These are phyloP conservation scores for Seriola aureovittata DNA, from an alignment of 2,113 vertebrate species.

Conservation along the genomic window DNA sequence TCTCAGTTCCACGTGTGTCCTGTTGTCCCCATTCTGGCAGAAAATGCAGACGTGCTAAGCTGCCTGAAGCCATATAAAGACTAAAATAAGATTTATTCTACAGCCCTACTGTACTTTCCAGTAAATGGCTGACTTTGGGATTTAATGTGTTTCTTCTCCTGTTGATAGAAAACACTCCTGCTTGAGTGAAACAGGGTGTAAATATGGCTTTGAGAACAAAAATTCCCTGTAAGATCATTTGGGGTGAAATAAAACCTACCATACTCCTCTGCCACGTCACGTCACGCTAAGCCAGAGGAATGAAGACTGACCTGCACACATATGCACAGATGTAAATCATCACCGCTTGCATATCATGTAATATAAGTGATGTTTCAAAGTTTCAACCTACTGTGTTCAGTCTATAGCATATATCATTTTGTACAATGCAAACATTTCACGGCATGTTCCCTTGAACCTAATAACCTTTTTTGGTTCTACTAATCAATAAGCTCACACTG, in stretches of 20 bases:
- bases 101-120: conserved; percentile 10
- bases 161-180: conserved; percentile 30
- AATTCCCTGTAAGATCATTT: conserved; percentile 5
- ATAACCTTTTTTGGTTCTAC: not conserved
- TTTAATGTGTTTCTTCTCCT: conserved; percentile 30
- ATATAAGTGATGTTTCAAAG: conserved; percentile 34
- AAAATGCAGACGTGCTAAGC: conserved; percentile 27
- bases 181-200: conserved; percentile 18
- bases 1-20: conserved; percentile 32
- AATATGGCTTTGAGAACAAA: conserved; percentile 23
- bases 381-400: conserved; percentile 5
- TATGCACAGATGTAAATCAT: conserved; percentile 47
- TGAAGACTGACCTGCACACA: conserved; percentile 37
- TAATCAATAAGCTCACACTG: not conserved
- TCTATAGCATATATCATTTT: not conserved
- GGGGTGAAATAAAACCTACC: conserved; percentile 3
- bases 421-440: conserved; percentile 5
- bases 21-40: conserved; percentile 20
- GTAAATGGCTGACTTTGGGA: conserved; percentile 7
- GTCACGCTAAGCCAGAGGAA: conserved; percentile 38
- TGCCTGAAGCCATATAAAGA: conserved; percentile 24
- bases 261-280: conserved; percentile 4
- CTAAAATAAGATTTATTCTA: conserved; percentile 42
- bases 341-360: conserved; percentile 20
- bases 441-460: not conserved